Base-by-base conservation (phyloP, 2,888 invertebrate species). In the Drosophila maculinotata region DNA sequence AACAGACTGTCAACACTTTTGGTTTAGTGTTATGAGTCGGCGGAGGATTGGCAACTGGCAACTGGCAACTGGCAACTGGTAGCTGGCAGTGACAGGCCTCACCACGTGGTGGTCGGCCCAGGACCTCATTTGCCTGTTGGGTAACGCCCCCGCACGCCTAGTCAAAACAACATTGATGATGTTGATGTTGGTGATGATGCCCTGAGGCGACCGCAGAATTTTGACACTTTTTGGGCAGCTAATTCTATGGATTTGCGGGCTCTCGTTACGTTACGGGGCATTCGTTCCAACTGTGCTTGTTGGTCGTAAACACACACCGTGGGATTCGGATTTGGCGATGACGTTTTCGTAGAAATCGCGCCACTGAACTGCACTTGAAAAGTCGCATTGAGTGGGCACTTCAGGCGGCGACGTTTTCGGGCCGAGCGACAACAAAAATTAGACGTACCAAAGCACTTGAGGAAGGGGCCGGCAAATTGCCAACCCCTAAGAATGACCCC, bases 271-370 rank as follows among this genome's bases (percentile, higher is more conserved):
- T 20, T 31, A 51, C 23, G 25, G 36, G 15, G 15, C 28, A 57
- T 36, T 71, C 54, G 73, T 72, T 81, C 87, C 90, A 84, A 89
- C 89, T 89, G 90, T 87, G 89, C 81, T 89, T 91, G 91, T 91
- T 79, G 90, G 90, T 87, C 87, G 88, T 90, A 89, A 90, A 91
- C 90, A 91, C 89, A 90, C 89, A 90, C 91, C 90, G 91, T 91
- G 91, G 91, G 91, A 91, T 88, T 90, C 90, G 86, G 64, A 7
- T 14, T 25, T 35, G 25, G 51, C 51, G 49, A 20, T 51, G 35
- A 31, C 45, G 64, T 26, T 33, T n/a, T 49, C 26, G 17, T 25
- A 17, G 53, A 58, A 63, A 63, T 54, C 52, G 69, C 60, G 60
- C 38, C 59, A 47, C 63, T 49, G 65, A 63, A 60, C 49, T 59